A percentile compares a stretch with the other conserved stretches of the same genome.
These are phyloP conservation scores for Anthopleura sola DNA, from an alignment of 64 coral and sea anemone genomes.

Conservation along the genomic window DNA sequence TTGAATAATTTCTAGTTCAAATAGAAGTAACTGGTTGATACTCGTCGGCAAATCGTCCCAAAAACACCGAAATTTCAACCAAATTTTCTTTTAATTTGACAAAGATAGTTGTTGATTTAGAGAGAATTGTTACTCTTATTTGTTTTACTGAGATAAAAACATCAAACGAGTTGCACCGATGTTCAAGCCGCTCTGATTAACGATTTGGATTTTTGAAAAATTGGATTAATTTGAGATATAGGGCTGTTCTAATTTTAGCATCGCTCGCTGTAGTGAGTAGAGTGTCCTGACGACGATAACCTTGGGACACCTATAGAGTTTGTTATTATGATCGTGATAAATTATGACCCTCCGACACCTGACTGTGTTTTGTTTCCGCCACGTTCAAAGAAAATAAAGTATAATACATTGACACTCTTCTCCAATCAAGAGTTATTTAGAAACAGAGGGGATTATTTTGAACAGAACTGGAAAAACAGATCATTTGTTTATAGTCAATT, in stretches of 20 bases:
- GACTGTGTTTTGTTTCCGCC: background rate
- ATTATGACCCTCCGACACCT: background rate
- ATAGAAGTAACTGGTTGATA: background rate
- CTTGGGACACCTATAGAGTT: background rate
- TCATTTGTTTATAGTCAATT: background rate
- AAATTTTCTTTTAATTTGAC: background rate
- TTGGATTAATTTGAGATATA: background rate
- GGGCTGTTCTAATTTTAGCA: background rate
- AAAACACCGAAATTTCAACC: background rate
- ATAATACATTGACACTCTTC: background rate
- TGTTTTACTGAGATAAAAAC: background rate
- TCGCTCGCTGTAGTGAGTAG: background rate
- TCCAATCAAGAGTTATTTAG: background rate
- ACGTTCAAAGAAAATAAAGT: background rate
- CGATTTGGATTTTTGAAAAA: background rate
- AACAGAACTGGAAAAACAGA: background rate
- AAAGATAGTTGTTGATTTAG: background rate
- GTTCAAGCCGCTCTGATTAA: conserved; percentile 4
- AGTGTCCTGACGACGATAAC: background rate
- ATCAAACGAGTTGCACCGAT: background rate
- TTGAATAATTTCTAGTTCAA: background rate
- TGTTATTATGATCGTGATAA: background rate
- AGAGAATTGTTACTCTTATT: background rate
- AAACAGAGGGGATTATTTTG: background rate
- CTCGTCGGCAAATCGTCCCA: background rate